These are phyloP conservation scores for Tetramorium bicarinatum DNA, from an alignment of 2,888 invertebrate genomes.

Conservation along the genomic window DNA sequence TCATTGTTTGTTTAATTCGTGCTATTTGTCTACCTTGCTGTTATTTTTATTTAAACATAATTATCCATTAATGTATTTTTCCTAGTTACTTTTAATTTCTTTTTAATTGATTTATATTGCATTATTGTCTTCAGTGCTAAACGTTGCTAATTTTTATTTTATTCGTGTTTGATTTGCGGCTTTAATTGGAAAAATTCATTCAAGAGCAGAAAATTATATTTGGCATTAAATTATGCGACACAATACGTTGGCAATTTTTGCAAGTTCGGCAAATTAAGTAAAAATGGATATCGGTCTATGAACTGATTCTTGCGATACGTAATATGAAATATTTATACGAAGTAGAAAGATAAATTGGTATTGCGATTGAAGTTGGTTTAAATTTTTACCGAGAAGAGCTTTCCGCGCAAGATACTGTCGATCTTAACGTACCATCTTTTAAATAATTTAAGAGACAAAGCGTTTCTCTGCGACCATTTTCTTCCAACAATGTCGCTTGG, in stretches of 20 bases:
- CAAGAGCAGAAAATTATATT: constrained; percentile 6
- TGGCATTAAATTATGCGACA: constrained; percentile 2
- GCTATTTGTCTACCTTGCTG: neutral
- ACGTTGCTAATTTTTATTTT: neutral
- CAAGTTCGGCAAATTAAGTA: constrained; percentile 11
- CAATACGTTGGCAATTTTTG: neutral
- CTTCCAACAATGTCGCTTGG: constrained; percentile 71
- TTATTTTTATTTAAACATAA: constrained; percentile 12
- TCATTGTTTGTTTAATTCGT: constrained; percentile 9
- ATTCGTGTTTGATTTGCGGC: constrained; percentile 11
- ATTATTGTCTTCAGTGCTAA: neutral
- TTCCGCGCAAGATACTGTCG: constrained; percentile 68
- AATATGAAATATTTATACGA: neutral
- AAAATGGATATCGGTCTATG: neutral
- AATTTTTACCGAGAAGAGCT: constrained; percentile 49
- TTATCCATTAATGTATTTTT: neutral
- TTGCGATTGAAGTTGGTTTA: constrained; percentile 19
- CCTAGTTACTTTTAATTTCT: constrained; percentile 17
- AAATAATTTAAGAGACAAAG: constrained; percentile 72
- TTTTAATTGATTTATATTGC: constrained; percentile 2
- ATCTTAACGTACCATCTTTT: constrained; percentile 70
- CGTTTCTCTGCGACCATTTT: constrained; percentile 60
- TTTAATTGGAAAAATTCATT: constrained; percentile 13
- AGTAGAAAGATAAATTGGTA: constrained; percentile 4
- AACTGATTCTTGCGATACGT: neutral